Percentiles rank a stretch among this genome's conserved stretches.
phyloP scores from a whole-genome alignment of 2,113 vertebrate genomes.

The Cairina moschata region DNA sequence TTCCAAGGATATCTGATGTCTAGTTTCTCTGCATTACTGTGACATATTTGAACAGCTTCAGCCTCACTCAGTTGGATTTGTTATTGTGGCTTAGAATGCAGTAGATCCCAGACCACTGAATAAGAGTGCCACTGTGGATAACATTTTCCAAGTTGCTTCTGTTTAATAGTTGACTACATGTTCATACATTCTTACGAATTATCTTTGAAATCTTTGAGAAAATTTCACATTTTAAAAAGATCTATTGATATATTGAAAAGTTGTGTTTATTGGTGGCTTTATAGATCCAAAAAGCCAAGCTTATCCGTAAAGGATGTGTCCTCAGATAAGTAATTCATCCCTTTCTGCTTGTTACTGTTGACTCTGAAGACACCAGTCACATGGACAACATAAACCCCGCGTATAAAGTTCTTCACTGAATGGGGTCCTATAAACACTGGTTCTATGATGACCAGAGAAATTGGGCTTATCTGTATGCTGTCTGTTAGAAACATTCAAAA shows the following conservation, averaged over 20 bases:
- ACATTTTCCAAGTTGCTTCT: neutral
- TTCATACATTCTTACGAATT: neutral
- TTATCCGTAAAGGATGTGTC: neutral
- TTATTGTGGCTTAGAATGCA: neutral
- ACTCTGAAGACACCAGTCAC: too few relatives aligned
- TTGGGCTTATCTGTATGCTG: neutral
- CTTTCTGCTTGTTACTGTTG: neutral
- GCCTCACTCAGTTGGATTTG: neutral
- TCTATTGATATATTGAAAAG: rapidly evolving
- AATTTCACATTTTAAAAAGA: neutral
- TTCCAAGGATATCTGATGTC: neutral
- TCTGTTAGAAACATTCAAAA: neutral
- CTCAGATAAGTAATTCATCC: too few relatives aligned
- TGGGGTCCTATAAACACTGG: neutral
- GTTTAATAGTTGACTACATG: neutral
- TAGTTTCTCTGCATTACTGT: neutral
- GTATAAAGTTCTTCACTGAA: neutral
- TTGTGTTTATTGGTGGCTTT: neutral
- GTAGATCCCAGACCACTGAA: neutral
- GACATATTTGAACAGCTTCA: neutral
- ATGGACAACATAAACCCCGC: rapidly evolving
- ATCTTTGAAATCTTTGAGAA: neutral
- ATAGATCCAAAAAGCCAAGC: neutral
- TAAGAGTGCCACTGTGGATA: neutral
- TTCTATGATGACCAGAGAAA: neutral